Percentiles rank a stretch among this genome's conserved stretches.
Conservation (phyloP, 2,888 invertebrate genomes). For the Agelastica alni region DNA sequence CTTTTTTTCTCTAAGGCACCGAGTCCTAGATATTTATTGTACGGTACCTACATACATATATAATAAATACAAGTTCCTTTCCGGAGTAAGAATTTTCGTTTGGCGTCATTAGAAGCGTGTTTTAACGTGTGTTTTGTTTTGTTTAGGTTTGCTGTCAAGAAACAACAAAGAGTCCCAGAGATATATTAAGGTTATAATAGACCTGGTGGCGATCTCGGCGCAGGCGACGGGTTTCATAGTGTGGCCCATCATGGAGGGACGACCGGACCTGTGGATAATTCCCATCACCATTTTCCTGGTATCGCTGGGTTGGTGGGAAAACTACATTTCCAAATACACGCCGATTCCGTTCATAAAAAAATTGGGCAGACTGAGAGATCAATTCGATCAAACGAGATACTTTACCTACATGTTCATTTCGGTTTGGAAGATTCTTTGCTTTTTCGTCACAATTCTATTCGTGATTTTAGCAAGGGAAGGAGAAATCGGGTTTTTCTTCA, state of each 20-base stretch:
- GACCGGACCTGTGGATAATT: constrained; percentile 80
- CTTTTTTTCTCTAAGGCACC: too few relatives aligned
- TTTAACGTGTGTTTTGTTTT: too few relatives aligned
- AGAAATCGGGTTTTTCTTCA: constrained; percentile 76
- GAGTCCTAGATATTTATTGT: too few relatives aligned
- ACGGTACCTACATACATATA: too few relatives aligned
- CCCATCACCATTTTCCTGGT: constrained; percentile 83
- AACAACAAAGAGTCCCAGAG: constrained; percentile 80
- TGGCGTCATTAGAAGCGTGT: too few relatives aligned
- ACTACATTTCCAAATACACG: constrained; percentile 87
- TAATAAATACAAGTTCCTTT: too few relatives aligned
- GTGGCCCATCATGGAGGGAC: constrained; percentile 84
- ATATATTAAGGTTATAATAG: constrained; percentile 77
- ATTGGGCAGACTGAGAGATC: constrained; percentile 77
- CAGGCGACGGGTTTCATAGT: constrained; percentile 91
- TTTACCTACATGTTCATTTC: constrained; percentile 90
- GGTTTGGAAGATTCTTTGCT: constrained; percentile 86
- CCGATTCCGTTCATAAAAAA: constrained; percentile 77
- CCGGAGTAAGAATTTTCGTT: too few relatives aligned
- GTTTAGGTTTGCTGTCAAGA: constrained; percentile 76
- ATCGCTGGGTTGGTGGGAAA: constrained; percentile 96
- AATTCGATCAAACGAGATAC: constrained; percentile 79
- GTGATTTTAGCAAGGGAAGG: constrained; percentile 77
- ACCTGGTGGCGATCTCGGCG: constrained; percentile 82
- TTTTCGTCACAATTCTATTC: constrained; percentile 74